These are phyloP conservation scores for Galaxea fascicularis DNA, from an alignment of 92 coral and sea anemone genomes.

Conservation along the genomic window DNA sequence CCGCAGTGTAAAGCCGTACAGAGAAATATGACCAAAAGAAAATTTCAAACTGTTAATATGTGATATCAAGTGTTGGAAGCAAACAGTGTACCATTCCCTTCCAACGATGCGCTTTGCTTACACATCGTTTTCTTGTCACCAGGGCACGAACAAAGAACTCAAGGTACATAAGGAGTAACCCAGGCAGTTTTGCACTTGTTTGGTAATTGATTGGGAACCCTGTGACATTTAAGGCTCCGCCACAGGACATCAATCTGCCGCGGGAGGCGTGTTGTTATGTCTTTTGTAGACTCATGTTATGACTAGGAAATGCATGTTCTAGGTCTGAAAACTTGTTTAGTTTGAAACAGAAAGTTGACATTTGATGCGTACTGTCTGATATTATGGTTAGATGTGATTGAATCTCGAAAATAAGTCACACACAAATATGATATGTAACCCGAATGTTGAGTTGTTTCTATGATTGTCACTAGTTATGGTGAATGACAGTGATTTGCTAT, in stretches of 20 bases:
- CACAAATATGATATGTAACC: not conserved
- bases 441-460: not conserved
- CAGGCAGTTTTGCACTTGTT: not conserved
- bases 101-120: not conserved
- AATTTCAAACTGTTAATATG: no score
- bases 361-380: no score
- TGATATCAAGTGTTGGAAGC: not conserved
- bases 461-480: not conserved
- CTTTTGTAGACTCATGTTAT: not conserved
- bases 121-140: not conserved
- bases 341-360: no score
- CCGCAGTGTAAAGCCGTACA: no score
- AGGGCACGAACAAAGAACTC: constrained; percentile 16
- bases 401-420: not conserved
- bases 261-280: not conserved
- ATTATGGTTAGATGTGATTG: no score
- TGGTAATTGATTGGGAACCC: not conserved
- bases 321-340: no score
- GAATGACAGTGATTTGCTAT: not conserved
- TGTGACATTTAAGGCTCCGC: not conserved
- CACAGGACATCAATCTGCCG: not conserved
- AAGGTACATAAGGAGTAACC: not conserved
- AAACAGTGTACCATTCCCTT: not conserved
- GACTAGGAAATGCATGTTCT: not conserved
- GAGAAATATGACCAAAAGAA: no score